phyloP scores from a whole-genome alignment of 2,888 invertebrate species.

The Drosophila neutralis region DNA sequence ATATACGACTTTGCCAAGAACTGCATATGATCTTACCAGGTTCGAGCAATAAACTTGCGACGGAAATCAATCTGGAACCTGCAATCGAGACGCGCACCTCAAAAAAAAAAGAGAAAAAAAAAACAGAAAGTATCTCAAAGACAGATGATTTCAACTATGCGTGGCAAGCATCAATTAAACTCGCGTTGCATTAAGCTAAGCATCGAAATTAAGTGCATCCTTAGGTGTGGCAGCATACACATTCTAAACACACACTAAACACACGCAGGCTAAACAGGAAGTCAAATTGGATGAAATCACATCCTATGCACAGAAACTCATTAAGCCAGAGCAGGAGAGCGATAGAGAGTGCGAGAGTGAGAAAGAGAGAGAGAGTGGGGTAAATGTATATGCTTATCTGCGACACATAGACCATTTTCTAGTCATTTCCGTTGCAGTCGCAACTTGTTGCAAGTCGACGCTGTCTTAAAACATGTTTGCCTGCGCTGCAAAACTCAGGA shows the following conservation, averaged over 20 bases:
- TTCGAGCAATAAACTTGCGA: constrained; percentile 2
- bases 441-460: constrained; percentile 52
- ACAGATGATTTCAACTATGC: constrained; percentile 21
- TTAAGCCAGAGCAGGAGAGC: constrained; percentile 39
- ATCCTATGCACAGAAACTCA: constrained; percentile 62
- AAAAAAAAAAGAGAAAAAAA: neutral
- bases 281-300: constrained; percentile 66
- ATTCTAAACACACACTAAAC: constrained; percentile 7
- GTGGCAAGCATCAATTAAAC: constrained; percentile 38
- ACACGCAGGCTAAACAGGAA: constrained; percentile 57
- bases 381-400: constrained; percentile 28
- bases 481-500: constrained; percentile 45
- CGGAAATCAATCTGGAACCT: constrained; percentile 4
- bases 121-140: constrained; percentile 26
- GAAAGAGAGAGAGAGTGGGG: neutral
- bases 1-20: constrained; percentile 48
- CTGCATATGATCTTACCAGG: constrained; percentile 45
- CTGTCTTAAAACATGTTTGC: constrained; percentile 60
- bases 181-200: constrained; percentile 10
- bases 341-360: neutral
- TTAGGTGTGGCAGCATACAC: constrained; percentile 35
- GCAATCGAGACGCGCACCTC: constrained; percentile 9
- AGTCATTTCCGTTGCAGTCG: constrained; percentile 66
- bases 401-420: constrained; percentile 44
- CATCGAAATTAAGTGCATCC: constrained; percentile 63